Base-by-base conservation (phyloP, 2,888 invertebrate genomes). In the Myathropa florea region DNA sequence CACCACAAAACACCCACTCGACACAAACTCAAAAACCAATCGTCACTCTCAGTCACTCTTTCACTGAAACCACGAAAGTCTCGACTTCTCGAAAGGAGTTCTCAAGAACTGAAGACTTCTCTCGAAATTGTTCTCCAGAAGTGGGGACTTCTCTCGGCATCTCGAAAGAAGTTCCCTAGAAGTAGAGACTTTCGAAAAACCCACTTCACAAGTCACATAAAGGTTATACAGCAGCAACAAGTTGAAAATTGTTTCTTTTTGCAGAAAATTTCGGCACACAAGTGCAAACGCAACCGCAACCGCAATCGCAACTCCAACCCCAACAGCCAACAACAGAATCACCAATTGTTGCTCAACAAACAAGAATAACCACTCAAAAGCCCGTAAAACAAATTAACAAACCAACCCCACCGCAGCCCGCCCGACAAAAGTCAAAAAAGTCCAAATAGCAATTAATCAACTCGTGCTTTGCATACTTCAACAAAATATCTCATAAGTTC, bases 391-490 rank as follows among this genome's bases (percentile, higher is more conserved):
- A 71, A 10, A 82, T 30, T 86, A 83, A 78, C 61, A 83, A 65
- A 61, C 21, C 60, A 33, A 23, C 61, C 33, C 70, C 77, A 70
- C 36, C 83, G 64, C 73, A 73, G 28, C 39, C 73, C 21, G 71
- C 65, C 39, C 73, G 75, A 28, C 83, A 65, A 61, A 86, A 67
- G 59, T 60, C 61, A 12, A 60, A 14, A 83, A 83, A 67, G 64
- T 61, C 33, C 46, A 86, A 86, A 86, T 86, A 86, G 71, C 86
- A 86, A 79, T 71, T 86, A 86, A 68, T 79, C 10, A 71, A 78
- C 39, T 60, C 64, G 57, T 83, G 73, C 78, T 75, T 33, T 67
- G 77, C 82, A 57, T 83, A 82, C 70, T 60, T 70, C 23, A 78
- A 55, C 70, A 86, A 86, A 75, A 24, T 75, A 82, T 60, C 55